Base-by-base conservation (phyloP, 2,797 vertebrate genomes). In the Xenentodon cancila region DNA sequence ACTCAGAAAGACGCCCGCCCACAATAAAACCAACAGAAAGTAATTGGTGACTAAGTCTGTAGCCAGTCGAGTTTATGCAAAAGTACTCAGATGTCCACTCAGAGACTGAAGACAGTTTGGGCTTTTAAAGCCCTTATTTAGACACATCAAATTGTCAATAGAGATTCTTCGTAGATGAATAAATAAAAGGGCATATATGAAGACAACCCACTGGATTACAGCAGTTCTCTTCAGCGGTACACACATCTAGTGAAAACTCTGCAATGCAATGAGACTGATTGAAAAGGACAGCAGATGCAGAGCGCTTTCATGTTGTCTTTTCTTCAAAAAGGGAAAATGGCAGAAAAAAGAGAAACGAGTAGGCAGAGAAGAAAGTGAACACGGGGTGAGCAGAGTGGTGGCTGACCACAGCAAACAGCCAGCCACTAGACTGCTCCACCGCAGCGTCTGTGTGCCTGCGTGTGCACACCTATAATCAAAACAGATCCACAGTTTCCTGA, bases 341-440 rank as follows among this genome's bases (percentile, higher is more conserved):
- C 51, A 20, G 53, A 62, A 66, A 52, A 55, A 58, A 42, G 7
- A 53, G n/a, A 79, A 76, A 77, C 70, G 55, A 65, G 63, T 50
- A 45, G 42, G 58, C 46, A 20, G 54, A 54, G 50, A 42, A 55
- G 43, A 56, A 57, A 53, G 55, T 52, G 70, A 73, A 75, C 54
- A 76, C 64, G 62, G 59, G 55, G 59, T 42, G 65, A 59, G 73
- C 53, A 43, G 70, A 86, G 76, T 75, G 66, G 79, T 59, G 73
- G 63, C 81, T 76, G 52, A 64, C 87, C 86, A 81, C 80, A 89
- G 79, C 62, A 81, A 84, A 83, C 77, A 65, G 53, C 61, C 79
- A 68, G 70, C 59, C 47, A 78, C 61, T 22, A 76, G 72, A 77
- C 81, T 71, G 55, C 55, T 64, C 60, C 32, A 67, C 84, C 82